These are phyloP conservation scores for Caenorhabditis japonica DNA, from an alignment of 2,888 invertebrate species.

Conservation along the genomic window DNA sequence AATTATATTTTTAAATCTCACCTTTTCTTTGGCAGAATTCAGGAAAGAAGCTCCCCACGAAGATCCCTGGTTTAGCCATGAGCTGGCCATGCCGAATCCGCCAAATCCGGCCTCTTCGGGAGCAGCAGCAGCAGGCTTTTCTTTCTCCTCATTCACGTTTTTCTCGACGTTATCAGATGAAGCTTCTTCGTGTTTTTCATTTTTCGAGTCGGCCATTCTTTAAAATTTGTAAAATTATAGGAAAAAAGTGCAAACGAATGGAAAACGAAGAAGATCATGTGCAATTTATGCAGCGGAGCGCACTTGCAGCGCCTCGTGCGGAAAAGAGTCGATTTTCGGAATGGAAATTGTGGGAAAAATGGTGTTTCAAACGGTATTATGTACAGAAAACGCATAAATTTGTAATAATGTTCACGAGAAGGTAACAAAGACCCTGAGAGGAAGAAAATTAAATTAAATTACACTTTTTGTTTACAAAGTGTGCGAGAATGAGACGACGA, in stretches of 20 bases:
- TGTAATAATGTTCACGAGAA: too few relatives aligned
- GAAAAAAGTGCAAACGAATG: slow-evolving; percentile 6
- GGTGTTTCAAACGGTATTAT: neutral
- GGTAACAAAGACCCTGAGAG: too few relatives aligned
- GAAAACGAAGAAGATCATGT: slow-evolving; percentile 10
- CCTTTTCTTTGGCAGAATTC: slow-evolving; percentile 71
- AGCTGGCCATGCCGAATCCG: slow-evolving; percentile 40
- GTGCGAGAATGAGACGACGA: slow-evolving; percentile 15
- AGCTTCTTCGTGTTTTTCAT: slow-evolving; percentile 30
- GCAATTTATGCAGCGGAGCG: slow-evolving; percentile 9
- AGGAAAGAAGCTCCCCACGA: slow-evolving; percentile 70
- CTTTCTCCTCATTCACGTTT: slow-evolving; percentile 20
- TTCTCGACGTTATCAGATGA: too few relatives aligned
- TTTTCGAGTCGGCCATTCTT: slow-evolving; percentile 35
- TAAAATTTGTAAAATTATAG: neutral
- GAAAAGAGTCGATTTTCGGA: neutral
- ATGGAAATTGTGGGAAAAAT: slow-evolving; percentile 10
- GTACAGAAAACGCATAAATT: too few relatives aligned
- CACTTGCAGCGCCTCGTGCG: slow-evolving; percentile 3
- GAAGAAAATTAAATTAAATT: neutral
- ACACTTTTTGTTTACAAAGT: slow-evolving; percentile 28
- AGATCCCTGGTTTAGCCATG: slow-evolving; percentile 59
- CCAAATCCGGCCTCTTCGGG: slow-evolving; percentile 23
- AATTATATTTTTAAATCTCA: too few relatives aligned
- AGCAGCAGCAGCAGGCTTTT: slow-evolving; percentile 12